Evolutionary conservation across 1,140 invertebrate species (phyloP), one percentile per base, ranked within the genome.

Genomic region (Heliothis subflexa): DNA sequence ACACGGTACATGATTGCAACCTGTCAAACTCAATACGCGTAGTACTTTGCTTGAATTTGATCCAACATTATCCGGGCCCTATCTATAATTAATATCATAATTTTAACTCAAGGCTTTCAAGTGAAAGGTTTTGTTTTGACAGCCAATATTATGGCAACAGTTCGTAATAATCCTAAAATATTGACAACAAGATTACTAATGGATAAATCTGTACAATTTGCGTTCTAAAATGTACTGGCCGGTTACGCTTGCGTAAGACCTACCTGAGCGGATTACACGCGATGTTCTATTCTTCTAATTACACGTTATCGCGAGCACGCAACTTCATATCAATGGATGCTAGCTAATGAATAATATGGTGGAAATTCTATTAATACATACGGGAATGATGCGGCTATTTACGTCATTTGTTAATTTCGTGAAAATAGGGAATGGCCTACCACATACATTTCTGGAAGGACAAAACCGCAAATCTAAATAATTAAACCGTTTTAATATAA

Each of bases 121-220:
- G 66, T 70, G 66, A 70, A 70, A 50, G 66, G 66, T 50, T 52
- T 61, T 13, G 16, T 33, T 55, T 55, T 66, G 33, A 66, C 61
- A 4, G 25, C 21, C 25, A 64, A 68, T 52, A 68, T 47, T 68
- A 52, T 52, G 18, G 66, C 52, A 70, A 50, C 45, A 50, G 13
- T 18, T 52, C 1, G 14, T 52, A 28, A 50, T 50, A 25, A 68
- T 50, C 64, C 49, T 70, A 70, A 70, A 70, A 70, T 66, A 66
- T 66, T 66, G 62, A 66, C 40, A 66, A 66, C 62, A 47, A 47
- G 62, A 66, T 66, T 66, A 16, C 7, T 68, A 70, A 52, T 70
- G 47, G 49, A 68, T 68, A 70, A 70, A 70, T 70, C 47, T 25
- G 47, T 52, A 9, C 47, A 52, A 70, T 45, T 52, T 52, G 66